Percentiles rank a stretch among this genome's conserved stretches.
These are phyloP conservation scores for Neodiprion fabricii DNA, from an alignment of 1,140 invertebrate species.

Conservation along the genomic window DNA sequence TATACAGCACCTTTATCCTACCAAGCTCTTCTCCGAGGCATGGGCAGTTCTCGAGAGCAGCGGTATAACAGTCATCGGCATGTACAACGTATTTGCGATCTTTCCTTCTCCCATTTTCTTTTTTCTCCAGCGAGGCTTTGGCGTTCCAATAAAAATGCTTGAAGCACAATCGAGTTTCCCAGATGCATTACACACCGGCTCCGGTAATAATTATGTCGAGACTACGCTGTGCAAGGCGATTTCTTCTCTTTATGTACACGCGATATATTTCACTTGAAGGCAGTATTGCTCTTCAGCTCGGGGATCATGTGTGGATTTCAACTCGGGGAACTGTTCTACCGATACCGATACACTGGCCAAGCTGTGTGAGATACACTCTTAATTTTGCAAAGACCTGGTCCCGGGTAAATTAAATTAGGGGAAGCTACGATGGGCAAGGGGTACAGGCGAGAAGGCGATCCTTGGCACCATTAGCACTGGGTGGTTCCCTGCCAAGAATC, in stretches of 20 bases:
- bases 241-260: too few species aligned
- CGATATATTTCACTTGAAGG: too few species aligned
- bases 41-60: neutral
- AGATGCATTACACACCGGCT: neutral
- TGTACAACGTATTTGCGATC: neutral
- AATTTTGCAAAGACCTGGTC: slow-evolving; percentile 2
- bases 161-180: neutral
- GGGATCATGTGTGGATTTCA: neutral
- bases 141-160: neutral
- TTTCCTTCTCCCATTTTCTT: neutral
- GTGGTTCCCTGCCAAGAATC: neutral
- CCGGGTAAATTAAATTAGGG: neutral
- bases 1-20: neutral
- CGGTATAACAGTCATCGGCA: too few species aligned
- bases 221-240: too few species aligned
- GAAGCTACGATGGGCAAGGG: neutral
- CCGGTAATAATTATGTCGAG: neutral
- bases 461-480: neutral
- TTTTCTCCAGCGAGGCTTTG: neutral
- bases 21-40: neutral
- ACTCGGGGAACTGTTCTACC: neutral
- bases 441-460: neutral
- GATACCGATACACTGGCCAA: neutral
- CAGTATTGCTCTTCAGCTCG: neutral
- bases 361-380: neutral